Evolutionary conservation across 2,113 vertebrate species (phyloP), one percentile per base, ranked within the genome.

Genomic region (Grammomys surdaster): DNA sequence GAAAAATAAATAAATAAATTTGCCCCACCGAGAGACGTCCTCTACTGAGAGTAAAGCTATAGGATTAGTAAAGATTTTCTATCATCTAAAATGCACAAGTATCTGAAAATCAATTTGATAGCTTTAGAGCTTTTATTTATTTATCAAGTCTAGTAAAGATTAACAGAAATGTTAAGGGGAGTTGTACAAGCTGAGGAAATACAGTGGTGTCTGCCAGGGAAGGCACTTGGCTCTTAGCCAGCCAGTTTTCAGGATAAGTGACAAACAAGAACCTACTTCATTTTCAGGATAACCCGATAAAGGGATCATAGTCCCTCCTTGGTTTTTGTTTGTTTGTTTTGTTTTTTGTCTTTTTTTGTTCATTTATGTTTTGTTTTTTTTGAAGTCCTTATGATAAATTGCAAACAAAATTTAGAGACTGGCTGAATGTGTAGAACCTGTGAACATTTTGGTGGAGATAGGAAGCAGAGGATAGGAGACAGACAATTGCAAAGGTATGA

Each of bases 261-360:
- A 40, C 40, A 28, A 82, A 60, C 13, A 24, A 13, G 26, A 40
- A 26, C 11, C 14, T 28, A 11, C 22, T 84, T 60, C 20, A 60
- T 40, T 85, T 26, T 48, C 40, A 40, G 26, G 0, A 43, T 14
- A 72, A 90, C 20, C 20, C 26, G 40, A 88, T 40, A 63, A 72
- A 26, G 13, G 13, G 1, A 3, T 3, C 14, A 13, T 0, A 24
- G 1, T 72, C 7, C 24, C 22, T 14, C 19, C 65, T 73, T 8
- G 19, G 14, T n/a, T 33, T 48, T 51, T 51, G 51, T 51, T 60
- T 60, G 4, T 60, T 60, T 60, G 5, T 60, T 63, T 63, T 63
- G 6, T 24, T 63, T 22, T 63, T 6, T 6, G 4, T 24, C 7
- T 16, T 12, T 63, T 5, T 8, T 63, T 63, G 60, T 24, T 63